These are phyloP conservation scores for Sinelater perroti DNA, from an alignment of 2,888 invertebrate species.

Conservation along the genomic window DNA sequence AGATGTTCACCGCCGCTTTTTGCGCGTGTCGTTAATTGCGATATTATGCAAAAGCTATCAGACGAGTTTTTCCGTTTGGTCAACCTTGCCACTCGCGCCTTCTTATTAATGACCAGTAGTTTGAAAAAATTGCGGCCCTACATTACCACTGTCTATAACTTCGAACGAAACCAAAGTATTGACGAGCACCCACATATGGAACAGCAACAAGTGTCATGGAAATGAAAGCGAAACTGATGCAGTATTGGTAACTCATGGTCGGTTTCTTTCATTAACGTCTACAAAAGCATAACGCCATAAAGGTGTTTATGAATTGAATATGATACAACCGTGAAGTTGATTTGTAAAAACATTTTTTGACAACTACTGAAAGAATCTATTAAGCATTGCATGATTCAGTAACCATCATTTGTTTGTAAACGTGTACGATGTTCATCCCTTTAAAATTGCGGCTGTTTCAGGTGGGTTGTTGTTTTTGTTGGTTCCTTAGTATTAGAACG, in stretches of 20 bases:
- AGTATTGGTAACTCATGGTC: too few relatives aligned
- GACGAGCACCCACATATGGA: conserved; percentile 1
- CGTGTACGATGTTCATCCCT: too few relatives aligned
- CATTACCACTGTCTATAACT: neutral
- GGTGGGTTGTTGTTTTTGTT: conserved; percentile 43
- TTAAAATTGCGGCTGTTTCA: conserved; percentile 39
- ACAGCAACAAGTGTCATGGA: conserved; percentile 12
- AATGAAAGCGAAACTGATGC: conserved; percentile 13
- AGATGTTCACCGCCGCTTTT: neutral
- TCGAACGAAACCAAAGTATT: neutral
- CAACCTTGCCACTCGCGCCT: neutral
- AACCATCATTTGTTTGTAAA: too few relatives aligned
- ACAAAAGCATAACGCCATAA: too few relatives aligned
- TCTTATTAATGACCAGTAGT: neutral
- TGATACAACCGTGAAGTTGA: too few relatives aligned
- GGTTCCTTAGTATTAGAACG: conserved; percentile 38
- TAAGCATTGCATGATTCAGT: too few relatives aligned
- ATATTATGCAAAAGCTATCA: conserved; percentile 6
- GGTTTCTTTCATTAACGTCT: too few relatives aligned
- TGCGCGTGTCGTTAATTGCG: neutral
- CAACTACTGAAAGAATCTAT: too few relatives aligned
- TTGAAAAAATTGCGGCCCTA: neutral
- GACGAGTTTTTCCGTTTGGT: neutral
- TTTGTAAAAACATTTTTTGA: too few relatives aligned
- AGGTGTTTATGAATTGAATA: too few relatives aligned